Evolutionary conservation across 2,888 invertebrate species (phyloP).

Genomic region (Aleiodes testaceus): DNA sequence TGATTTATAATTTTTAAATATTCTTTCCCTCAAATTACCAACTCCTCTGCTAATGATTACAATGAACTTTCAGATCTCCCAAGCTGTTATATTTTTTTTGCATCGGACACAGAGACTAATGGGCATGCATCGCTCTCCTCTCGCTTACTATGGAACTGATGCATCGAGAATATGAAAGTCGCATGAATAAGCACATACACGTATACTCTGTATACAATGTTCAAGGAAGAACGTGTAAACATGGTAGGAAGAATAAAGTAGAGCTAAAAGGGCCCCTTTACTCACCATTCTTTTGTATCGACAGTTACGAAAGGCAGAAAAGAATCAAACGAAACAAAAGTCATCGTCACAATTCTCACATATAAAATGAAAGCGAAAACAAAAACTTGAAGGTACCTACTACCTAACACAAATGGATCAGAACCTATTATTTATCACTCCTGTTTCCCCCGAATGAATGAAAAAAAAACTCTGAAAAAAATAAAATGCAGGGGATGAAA

Average conservation of each 20-base stretch:
- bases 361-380: not conserved
- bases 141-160: not conserved
- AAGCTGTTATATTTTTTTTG: too few species aligned
- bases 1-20: too few species aligned
- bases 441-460: conserved; percentile 36
- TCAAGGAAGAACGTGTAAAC: not conserved
- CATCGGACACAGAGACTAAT: not conserved
- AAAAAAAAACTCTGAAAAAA: conserved; percentile 30
- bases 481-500: conserved; percentile 37
- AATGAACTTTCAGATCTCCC: too few species aligned
- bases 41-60: too few species aligned
- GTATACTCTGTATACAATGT: not conserved
- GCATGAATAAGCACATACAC: not conserved
- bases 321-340: conserved; percentile 60
- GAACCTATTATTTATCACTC: conserved; percentile 57
- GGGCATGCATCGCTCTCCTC: not conserved
- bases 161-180: conserved; percentile 4
- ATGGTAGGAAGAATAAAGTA: not conserved
- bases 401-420: conserved; percentile 49
- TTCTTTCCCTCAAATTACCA: too few species aligned
- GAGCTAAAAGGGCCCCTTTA: conserved; percentile 40
- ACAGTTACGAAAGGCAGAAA: conserved; percentile 64
- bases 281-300: conserved; percentile 64
- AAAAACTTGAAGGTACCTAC: not conserved
- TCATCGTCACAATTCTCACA: conserved; percentile 60